These are phyloP conservation scores for Myotis myotis DNA, from an alignment of 2,797 vertebrate species.

Conservation along the genomic window DNA sequence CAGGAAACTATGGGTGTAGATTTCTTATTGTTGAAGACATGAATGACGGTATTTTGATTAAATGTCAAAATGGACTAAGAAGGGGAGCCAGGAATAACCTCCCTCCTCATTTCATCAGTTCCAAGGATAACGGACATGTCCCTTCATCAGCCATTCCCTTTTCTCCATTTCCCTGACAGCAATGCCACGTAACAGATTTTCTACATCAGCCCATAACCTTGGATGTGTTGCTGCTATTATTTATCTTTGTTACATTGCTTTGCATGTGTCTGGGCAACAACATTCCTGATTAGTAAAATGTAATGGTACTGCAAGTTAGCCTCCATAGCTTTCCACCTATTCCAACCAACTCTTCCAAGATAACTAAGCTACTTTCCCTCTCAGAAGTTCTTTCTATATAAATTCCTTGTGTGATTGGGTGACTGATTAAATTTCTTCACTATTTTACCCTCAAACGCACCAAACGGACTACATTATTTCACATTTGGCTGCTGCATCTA, in stretches of 20 bases:
- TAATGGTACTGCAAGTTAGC: not conserved
- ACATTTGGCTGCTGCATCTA: not conserved
- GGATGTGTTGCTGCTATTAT: fast-evolving
- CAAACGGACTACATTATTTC: not conserved
- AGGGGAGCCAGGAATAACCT: not conserved
- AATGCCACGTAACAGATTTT: fast-evolving
- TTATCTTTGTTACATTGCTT: not conserved
- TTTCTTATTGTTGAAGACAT: not conserved
- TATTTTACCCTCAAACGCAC: not conserved
- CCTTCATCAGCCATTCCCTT: not conserved
- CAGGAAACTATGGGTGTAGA: not conserved
- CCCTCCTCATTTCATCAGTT: not conserved
- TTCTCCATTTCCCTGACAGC: not conserved
- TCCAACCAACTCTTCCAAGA: not conserved
- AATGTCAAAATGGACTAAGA: not conserved
- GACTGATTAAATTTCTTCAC: not conserved
- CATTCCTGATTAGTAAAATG: not conserved
- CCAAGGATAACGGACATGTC: not conserved
- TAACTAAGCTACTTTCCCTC: not conserved
- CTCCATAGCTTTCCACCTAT: not conserved
- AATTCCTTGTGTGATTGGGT: not conserved
- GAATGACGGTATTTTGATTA: not conserved
- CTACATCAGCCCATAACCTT: too few species aligned
- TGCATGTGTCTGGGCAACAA: not conserved
- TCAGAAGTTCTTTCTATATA: not conserved